Percentiles rank a stretch among this genome's conserved stretches.
Conservation (phyloP, 1,140 invertebrate species). For the Leptinotarsa texana region DNA sequence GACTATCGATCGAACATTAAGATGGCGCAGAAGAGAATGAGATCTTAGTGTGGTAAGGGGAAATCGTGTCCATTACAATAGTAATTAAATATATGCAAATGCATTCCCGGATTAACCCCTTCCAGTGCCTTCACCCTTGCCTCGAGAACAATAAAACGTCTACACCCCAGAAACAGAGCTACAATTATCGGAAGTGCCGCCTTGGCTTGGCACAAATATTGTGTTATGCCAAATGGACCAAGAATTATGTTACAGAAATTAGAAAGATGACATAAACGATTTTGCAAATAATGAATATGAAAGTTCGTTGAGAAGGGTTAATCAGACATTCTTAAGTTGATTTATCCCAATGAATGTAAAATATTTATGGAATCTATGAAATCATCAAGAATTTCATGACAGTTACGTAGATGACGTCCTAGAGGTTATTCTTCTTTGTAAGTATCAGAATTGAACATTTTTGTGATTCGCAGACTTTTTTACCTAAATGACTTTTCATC, state of each 20-base stretch:
- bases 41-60: conserved; percentile 35
- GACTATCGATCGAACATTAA: conserved; percentile 41
- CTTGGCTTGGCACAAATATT: conserved; percentile 10
- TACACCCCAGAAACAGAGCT: conserved; percentile 25
- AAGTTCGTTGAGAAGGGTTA: no score
- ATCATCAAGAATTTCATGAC: no score
- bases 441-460: no score
- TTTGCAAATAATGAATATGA: no score
- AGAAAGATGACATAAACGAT: background rate
- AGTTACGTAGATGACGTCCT: no score
- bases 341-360: no score
- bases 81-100: conserved; percentile 50
- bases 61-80: conserved; percentile 34
- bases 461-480: no score
- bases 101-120: conserved; percentile 41
- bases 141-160: conserved; percentile 30
- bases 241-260: conserved; percentile 6
- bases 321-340: no score
- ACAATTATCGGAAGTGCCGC: conserved; percentile 18
- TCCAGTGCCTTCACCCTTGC: conserved; percentile 28
- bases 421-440: no score
- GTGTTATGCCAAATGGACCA: background rate
- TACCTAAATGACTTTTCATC: no score
- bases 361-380: no score
- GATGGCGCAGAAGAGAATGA: conserved; percentile 41